Base-by-base conservation (phyloP, 2,797 vertebrate species). In the Telmatherina bonti region DNA sequence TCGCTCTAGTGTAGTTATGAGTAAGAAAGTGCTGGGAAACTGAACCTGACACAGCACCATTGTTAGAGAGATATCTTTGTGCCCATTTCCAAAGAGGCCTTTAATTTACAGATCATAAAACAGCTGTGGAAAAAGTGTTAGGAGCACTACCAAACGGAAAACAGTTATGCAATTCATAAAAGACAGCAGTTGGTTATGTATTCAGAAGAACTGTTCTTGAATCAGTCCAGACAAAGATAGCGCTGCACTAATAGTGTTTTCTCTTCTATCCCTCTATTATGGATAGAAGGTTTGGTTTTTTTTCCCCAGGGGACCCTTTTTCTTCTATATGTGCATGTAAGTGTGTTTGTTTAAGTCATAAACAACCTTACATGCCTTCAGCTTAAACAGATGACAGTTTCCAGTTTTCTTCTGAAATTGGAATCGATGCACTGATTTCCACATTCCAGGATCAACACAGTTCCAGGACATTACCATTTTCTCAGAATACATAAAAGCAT, bases 331-430 rank as follows among this genome's bases (percentile, higher is more conserved):
- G 11, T 74, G 63, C 61, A 59, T 58, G 35, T 70, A 61, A 9
- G 41, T 51, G 65, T 70, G 38, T n/a, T 47, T 20, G 3, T 67
- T 33, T 47, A 29, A 66, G 12, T 38, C 35, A 47, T 67, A 26
- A 76, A 60, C 29, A 64, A 72, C 71, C 35, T 64, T 56, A 56
- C 88, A 89, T 82, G 79, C 85, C 70, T 74, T 83, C 68, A 72
- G 54, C 45, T 71, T 52, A 13, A 79, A 85, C 75, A 83, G 84
- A 90, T 91, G 89, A 92, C 86, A 89, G 91, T 89, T 94, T 92
- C 90, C 81, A 59, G 62, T 82, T 88, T 82, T 57, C 71, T 29
- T 73, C 85, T 90, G 87, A 92, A 93, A 91, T 58, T 88, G 81
- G 79, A 93, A 87, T 90, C 35, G 22, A 78, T 67, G 53, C 61